Evolutionary conservation across 2,797 vertebrate genomes (phyloP).

Genomic region (Acrossocheilus wenchowensis): DNA sequence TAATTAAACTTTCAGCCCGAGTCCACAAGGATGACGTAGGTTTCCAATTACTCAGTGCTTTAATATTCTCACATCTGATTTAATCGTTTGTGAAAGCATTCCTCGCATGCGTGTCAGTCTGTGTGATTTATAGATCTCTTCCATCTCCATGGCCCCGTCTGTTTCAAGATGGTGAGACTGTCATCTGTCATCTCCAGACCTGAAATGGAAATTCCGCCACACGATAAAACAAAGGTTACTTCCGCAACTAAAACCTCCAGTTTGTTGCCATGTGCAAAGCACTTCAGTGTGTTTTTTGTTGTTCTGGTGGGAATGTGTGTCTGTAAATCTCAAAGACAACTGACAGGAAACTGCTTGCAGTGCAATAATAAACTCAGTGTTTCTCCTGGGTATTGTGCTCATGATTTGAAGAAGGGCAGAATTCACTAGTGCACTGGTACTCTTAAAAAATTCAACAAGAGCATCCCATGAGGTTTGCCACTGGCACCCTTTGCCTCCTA

Average conservation of each 20-base stretch:
- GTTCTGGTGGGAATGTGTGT: background rate
- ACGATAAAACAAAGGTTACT: background rate
- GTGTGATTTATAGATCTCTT: background rate
- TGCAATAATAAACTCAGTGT: background rate
- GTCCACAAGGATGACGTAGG: background rate
- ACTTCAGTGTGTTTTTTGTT: background rate
- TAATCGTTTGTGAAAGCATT: background rate
- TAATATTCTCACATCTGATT: slow-evolving; percentile 1
- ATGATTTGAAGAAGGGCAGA: background rate
- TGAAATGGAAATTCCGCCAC: background rate
- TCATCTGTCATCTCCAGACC: background rate
- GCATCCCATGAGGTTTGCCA: background rate
- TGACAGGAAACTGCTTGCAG: background rate
- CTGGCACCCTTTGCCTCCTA: background rate
- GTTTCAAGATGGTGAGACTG: background rate
- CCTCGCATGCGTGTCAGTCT: background rate
- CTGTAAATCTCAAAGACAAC: background rate
- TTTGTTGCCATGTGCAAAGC: background rate
- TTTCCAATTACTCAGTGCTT: background rate
- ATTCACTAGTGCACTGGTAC: background rate
- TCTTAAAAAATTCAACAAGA: background rate
- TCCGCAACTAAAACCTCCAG: background rate
- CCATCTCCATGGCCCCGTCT: background rate
- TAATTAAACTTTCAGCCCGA: background rate
- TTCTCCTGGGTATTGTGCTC: background rate